phyloP scores from a whole-genome alignment of 1,140 invertebrate species.

The Lanistes nyassanus region DNA sequence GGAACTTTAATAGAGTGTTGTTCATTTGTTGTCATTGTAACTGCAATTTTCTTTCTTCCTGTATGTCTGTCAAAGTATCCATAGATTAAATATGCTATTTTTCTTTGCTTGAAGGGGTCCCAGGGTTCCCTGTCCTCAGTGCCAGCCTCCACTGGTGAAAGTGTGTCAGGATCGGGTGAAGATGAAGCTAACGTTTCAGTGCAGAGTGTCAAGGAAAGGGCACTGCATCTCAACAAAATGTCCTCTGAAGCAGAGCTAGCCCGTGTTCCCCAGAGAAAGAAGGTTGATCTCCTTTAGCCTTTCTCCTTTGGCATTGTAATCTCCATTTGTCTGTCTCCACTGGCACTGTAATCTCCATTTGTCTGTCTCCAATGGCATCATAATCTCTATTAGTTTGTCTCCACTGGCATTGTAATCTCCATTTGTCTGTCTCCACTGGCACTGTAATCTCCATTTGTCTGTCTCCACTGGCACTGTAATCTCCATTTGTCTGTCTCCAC shows the following conservation, averaged over 20 bases:
- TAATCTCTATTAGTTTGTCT: too few relatives aligned
- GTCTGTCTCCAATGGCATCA: too few relatives aligned
- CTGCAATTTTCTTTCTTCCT: neutral
- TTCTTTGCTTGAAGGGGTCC: slow-evolving; percentile 12
- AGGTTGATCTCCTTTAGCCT: too few relatives aligned
- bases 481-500: too few relatives aligned
- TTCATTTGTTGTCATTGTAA: neutral
- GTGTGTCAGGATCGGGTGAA: slow-evolving; percentile 29
- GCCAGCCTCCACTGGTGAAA: slow-evolving; percentile 7
- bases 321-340: too few relatives aligned
- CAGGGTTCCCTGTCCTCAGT: slow-evolving; percentile 35
- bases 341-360: too few relatives aligned
- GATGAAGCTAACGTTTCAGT: slow-evolving; percentile 45
- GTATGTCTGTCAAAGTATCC: neutral
- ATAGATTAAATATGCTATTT: neutral
- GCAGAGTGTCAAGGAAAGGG: slow-evolving; percentile 90
- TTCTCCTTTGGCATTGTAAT: too few relatives aligned
- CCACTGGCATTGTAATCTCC: too few relatives aligned
- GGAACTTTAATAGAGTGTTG: neutral
- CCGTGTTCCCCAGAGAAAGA: neutral
- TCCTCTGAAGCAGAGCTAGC: slow-evolving; percentile 80
- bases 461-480: too few relatives aligned
- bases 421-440: too few relatives aligned
- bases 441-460: too few relatives aligned
- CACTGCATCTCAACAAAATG: slow-evolving; percentile 91